Evolutionary conservation across 2,888 invertebrate genomes (phyloP).

Genomic region (Habroteleia sp.): DNA sequence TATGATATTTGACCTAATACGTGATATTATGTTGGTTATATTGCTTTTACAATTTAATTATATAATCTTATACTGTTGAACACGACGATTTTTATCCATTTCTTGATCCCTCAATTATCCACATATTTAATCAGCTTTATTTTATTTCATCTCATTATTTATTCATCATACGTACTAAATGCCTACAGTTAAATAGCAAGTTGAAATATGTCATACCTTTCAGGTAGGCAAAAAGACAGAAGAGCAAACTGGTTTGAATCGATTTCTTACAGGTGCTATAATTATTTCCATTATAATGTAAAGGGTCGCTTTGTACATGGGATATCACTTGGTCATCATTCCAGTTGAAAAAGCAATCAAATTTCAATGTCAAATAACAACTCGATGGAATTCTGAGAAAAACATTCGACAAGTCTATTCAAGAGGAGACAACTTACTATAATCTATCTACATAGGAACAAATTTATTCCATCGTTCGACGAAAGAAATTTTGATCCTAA

Average conservation of each 20-base stretch:
- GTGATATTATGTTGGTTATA: too few species aligned
- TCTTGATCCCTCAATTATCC: slow-evolving; percentile 41
- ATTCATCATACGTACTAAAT: slow-evolving; percentile 42
- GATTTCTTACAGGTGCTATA: slow-evolving; percentile 53
- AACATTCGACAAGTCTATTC: slow-evolving; percentile 44
- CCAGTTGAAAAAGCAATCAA: slow-evolving; percentile 57
- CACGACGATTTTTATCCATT: slow-evolving; percentile 21
- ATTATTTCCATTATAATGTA: slow-evolving; percentile 54
- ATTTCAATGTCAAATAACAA: slow-evolving; percentile 42
- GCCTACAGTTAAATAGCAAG: slow-evolving; percentile 35
- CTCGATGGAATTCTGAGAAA: slow-evolving; percentile 39
- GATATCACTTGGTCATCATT: slow-evolving; percentile 54
- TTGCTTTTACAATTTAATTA: slow-evolving; percentile 14
- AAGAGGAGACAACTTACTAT: slow-evolving; percentile 43
- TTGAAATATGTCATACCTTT: slow-evolving; percentile 42
- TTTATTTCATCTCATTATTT: slow-evolving; percentile 37
- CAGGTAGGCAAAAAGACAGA: slow-evolving; percentile 24
- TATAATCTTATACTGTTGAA: slow-evolving; percentile 11
- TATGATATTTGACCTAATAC: too few species aligned
- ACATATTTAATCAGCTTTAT: slow-evolving; percentile 41
- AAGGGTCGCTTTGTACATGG: slow-evolving; percentile 56
- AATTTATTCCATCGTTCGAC: slow-evolving; percentile 18
- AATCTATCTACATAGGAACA: slow-evolving; percentile 41
- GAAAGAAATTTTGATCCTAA: slow-evolving; percentile 15
- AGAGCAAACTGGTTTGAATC: slow-evolving; percentile 55